Evolutionary conservation across 2,888 invertebrate species (phyloP).

Genomic region (Brassicogethes aeneus): DNA sequence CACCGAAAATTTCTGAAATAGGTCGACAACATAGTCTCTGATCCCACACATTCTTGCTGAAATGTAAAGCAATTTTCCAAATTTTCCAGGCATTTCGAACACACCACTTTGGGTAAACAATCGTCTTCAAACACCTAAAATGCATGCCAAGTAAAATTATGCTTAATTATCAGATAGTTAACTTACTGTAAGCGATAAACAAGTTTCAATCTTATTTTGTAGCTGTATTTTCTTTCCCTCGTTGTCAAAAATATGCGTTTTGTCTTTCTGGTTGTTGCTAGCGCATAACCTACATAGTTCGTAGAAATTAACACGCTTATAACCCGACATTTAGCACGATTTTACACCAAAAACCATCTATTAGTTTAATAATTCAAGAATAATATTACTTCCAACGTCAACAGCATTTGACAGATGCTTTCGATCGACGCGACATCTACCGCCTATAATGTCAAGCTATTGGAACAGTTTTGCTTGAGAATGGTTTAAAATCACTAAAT

Average conservation of each 20-base stretch:
- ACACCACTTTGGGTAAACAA: constrained; percentile 60
- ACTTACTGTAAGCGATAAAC: constrained; percentile 53
- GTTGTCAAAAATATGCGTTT: constrained; percentile 57
- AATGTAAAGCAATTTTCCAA: constrained; percentile 55
- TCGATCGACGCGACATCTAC: no score
- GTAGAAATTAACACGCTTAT: constrained; percentile 61
- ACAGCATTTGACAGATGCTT: no score
- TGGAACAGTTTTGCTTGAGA: no score
- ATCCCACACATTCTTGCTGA: constrained; percentile 53
- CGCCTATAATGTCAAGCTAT: no score
- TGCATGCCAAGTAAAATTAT: no score
- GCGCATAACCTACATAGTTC: constrained; percentile 63
- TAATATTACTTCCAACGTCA: no score
- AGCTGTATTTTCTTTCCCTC: constrained; percentile 57
- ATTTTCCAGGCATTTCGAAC: constrained; percentile 53
- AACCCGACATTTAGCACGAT: constrained; percentile 48
- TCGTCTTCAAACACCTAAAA: constrained; percentile 59
- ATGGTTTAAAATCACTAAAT: no score
- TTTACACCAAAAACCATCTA: not conserved
- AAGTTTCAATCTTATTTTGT: constrained; percentile 55
- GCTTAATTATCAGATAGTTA: no score
- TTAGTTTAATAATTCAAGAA: no score
- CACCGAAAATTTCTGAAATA: constrained; percentile 53
- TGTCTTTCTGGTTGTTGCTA: constrained; percentile 55
- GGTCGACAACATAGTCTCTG: constrained; percentile 57